These are phyloP conservation scores for Tachycineta bicolor DNA, from an alignment of 2,113 vertebrate species.

Conservation along the genomic window DNA sequence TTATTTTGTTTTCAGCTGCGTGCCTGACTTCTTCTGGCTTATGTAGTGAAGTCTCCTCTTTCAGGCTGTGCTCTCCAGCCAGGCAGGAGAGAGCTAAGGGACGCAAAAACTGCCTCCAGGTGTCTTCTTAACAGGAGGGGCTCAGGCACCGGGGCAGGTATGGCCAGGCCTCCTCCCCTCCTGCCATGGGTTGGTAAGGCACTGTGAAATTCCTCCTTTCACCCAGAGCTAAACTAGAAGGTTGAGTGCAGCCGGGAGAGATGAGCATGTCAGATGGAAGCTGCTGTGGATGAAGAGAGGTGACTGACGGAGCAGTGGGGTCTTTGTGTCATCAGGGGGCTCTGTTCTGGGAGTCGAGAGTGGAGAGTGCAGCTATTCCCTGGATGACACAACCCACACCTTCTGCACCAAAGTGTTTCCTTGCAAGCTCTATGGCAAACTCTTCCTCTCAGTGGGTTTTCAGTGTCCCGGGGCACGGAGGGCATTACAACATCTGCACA, in stretches of 20 bases:
- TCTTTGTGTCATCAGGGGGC: background rate
- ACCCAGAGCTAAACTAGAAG: background rate
- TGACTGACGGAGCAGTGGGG: background rate
- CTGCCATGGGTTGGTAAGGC: background rate
- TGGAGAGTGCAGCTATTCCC: background rate
- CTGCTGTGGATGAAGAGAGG: background rate
- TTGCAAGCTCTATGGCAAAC: background rate
- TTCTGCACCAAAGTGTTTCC: background rate
- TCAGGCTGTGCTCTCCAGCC: background rate
- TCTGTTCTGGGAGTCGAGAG: background rate
- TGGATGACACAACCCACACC: background rate
- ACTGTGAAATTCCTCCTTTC: background rate
- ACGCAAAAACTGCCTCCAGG: background rate
- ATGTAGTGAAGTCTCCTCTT: background rate
- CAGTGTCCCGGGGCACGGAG: background rate
- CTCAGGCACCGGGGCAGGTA: rapidly evolving
- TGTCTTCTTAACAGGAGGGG: background rate
- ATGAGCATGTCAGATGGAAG: rapidly evolving
- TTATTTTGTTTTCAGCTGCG: background rate
- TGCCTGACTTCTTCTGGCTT: background rate
- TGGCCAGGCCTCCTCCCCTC: background rate
- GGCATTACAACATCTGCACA: background rate
- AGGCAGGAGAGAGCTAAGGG: background rate
- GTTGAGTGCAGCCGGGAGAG: background rate
- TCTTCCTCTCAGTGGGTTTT: background rate